Conservation (phyloP, 2,113 vertebrate genomes). For the Eonycteris spelaea region DNA sequence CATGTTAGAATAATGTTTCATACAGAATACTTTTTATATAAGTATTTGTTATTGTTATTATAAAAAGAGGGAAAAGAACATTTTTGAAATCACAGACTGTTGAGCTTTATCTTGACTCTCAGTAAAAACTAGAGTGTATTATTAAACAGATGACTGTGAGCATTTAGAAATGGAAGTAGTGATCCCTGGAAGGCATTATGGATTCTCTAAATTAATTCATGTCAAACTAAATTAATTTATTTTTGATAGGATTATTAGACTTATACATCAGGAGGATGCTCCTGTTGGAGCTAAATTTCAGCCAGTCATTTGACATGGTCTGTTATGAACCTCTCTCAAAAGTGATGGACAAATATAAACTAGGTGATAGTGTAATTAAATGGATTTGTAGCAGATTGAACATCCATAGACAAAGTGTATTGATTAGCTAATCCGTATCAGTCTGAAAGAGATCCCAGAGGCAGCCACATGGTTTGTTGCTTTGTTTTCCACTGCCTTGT, state of each 20-base stretch:
- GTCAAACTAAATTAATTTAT: slow-evolving; percentile 70
- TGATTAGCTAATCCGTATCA: slow-evolving; percentile 41
- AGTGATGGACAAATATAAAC: slow-evolving; percentile 50
- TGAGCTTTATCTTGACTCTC: background rate
- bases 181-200: slow-evolving; percentile 57
- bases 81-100: background rate
- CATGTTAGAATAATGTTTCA: background rate
- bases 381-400: slow-evolving; percentile 52
- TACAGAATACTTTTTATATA: background rate
- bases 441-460: background rate
- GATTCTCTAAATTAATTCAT: slow-evolving; percentile 66
- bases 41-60: background rate
- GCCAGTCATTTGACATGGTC: slow-evolving; percentile 48
- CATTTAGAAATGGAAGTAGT: slow-evolving; percentile 43
- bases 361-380: slow-evolving; percentile 46
- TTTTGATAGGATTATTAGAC: slow-evolving; percentile 65
- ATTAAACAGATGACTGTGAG: slow-evolving; percentile 35
- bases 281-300: slow-evolving; percentile 43
- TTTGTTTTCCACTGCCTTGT: background rate
- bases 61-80: background rate
- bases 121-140: slow-evolving; percentile 37
- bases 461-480: background rate
- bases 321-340: slow-evolving; percentile 34
- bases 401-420: slow-evolving; percentile 40
- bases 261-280: background rate